Conservation (phyloP, 2,113 vertebrate species). For the Uropsilus gracilis region DNA sequence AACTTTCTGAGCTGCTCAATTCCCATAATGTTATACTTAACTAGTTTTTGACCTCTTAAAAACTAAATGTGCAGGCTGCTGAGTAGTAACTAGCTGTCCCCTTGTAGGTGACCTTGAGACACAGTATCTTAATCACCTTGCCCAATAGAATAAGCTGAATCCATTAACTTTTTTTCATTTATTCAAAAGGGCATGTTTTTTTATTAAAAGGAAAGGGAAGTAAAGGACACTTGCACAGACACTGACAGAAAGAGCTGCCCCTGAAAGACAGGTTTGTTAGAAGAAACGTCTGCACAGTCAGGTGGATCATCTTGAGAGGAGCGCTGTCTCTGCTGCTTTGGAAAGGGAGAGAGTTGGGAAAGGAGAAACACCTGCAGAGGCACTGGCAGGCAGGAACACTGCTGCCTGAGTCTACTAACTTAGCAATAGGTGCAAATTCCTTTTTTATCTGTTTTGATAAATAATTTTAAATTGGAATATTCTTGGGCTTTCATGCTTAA, state of each 20-base stretch:
- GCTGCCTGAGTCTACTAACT: not conserved
- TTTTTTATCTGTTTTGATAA: conserved; percentile 47
- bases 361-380: no score
- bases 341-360: no score
- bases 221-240: no score
- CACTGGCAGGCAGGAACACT: no score
- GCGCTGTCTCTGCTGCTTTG: no score
- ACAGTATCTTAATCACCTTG: not conserved
- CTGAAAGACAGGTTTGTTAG: no score
- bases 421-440: conserved; percentile 24
- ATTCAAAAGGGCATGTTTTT: no score
- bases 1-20: not conserved
- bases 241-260: no score
- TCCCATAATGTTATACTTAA: not conserved
- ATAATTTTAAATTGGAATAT: conserved; percentile 9
- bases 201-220: no score
- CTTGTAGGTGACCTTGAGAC: not conserved
- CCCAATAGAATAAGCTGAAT: not conserved
- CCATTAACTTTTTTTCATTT: no score
- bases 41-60: conserved; percentile 35
- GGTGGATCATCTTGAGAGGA: no score
- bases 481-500: conserved; percentile 38
- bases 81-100: not conserved
- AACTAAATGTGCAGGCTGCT: not conserved
- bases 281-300: no score